Base-by-base conservation (phyloP, 1,140 invertebrate species). In the Scaptomyza pallida region DNA sequence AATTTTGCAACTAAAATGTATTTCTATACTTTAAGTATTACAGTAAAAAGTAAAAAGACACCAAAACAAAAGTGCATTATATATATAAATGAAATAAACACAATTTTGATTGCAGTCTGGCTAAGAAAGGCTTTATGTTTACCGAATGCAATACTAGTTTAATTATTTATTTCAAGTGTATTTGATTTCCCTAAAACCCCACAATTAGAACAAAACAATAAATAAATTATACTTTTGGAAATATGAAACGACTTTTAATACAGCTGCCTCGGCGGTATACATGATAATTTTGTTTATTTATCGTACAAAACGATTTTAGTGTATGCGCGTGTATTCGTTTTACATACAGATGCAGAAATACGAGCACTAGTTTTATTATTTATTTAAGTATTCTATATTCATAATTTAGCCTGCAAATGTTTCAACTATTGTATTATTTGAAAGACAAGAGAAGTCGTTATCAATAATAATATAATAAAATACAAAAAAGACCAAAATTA, bases 381-480 rank as follows among this genome's bases (percentile, higher is more conserved):
- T 76, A 80, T 65, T 81, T 68, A 67, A 79, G 75, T 65, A 68
- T 72, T 86, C 68, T 68, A 68, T 77, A n/a, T n/a, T n/a, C n/a
- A n/a, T 81, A 73, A 77, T 86, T 72, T 74, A 86, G 72, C 69
- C 76, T 86, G 73, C 60, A 77, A 81, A 55, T 70, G 77, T 86
- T 52, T 65, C 52, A 63, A 67, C 43, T 57, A 61, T 56, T 67
- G 61, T n/a, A n/a, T 65, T 70, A 44, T 55, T 48, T 43, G 45
- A 72, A 72, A 52, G 47, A 64, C 30, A 59, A 56, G 45, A 56
- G 45, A 15, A 55, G 10, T 44, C 43, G 62, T 68, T 57, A 56
- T 52, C 47, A 56, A 75, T 48, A 55, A 26, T 16, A 59, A 26
- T 56, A 26, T 16, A 59, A 26, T 56, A 54, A 35, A 61, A 56